A percentile compares a stretch with the other conserved stretches of the same genome.
Conservation (phyloP, 1,140 invertebrate species). For the Psix sp. region DNA sequence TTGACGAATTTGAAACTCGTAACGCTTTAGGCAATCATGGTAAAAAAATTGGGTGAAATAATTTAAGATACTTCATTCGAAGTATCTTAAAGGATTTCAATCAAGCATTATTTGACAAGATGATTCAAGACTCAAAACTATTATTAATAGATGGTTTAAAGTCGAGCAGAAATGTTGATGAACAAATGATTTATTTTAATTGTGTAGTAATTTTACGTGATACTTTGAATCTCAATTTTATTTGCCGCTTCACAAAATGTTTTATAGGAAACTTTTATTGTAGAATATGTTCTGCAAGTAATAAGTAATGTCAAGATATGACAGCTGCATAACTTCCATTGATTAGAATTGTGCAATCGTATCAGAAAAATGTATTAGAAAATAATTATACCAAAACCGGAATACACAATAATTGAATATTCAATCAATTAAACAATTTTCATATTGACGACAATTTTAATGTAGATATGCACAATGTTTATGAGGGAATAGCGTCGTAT, state of each 20-base stretch:
- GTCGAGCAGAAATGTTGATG: not conserved
- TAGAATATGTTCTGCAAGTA: too few species aligned
- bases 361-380: constrained; percentile 8
- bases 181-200: constrained; percentile 2
- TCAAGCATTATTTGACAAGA: constrained; percentile 18
- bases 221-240: constrained; percentile 34
- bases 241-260: constrained; percentile 33
- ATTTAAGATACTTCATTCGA: constrained; percentile 6
- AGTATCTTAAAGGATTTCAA: constrained; percentile 20
- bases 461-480: constrained; percentile 30
- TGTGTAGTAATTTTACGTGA: constrained; percentile 21
- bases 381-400: constrained; percentile 6
- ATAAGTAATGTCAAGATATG: constrained; percentile 4
- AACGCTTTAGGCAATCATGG: constrained; percentile 1
- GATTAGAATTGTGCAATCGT: constrained; percentile 9
- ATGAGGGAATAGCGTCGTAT: constrained; percentile 25
- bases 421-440: constrained; percentile 30
- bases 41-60: constrained; percentile 3
- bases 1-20: constrained; percentile 12
- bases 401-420: constrained; percentile 29
- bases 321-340: not conserved
- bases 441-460: constrained; percentile 28
- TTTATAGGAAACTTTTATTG: constrained; percentile 11
- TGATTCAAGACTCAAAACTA: constrained; percentile 1
- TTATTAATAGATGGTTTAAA: not conserved